Evolutionary conservation across 2,797 vertebrate species (phyloP).

Genomic region (Dendrocincla tyrannina): DNA sequence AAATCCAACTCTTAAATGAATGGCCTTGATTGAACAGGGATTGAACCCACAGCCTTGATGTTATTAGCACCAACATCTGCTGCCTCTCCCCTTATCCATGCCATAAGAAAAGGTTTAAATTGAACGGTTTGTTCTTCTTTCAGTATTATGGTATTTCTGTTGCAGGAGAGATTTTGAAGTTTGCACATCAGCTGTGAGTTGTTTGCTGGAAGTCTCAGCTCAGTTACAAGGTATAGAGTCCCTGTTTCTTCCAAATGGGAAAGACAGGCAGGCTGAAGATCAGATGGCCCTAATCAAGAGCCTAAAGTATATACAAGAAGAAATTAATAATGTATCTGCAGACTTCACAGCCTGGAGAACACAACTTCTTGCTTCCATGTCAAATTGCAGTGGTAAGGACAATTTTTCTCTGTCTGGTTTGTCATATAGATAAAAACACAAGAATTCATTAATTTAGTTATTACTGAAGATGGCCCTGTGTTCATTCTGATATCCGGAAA

Average conservation of each 20-base stretch:
- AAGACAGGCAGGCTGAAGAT: conserved; percentile 44
- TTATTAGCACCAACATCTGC: not conserved
- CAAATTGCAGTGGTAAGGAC: conserved; percentile 66
- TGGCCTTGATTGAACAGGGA: too few relatives aligned
- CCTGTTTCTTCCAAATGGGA: conserved; percentile 79
- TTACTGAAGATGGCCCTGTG: not conserved
- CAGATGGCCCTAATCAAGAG: conserved; percentile 80
- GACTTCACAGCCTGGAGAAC: conserved; percentile 90
- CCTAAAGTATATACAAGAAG: conserved; percentile 81
- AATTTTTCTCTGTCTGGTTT: not conserved
- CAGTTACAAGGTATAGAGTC: conserved; percentile 82
- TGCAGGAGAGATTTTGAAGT: conserved; percentile 86
- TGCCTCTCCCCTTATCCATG: not conserved
- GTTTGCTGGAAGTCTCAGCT: conserved; percentile 78
- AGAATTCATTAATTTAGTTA: not conserved
- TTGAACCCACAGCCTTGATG: not conserved
- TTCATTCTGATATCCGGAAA: not conserved
- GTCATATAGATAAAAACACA: not conserved
- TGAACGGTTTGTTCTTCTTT: not conserved
- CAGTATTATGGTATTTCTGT: not conserved
- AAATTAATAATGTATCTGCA: conserved; percentile 76
- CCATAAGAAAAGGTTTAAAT: not conserved
- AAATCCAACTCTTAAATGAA: not conserved
- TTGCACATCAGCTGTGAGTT: conserved; percentile 81
- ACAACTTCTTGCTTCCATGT: conserved; percentile 76